These are phyloP conservation scores for Rhinichthys osculus DNA, from an alignment of 2,797 vertebrate species.

Conservation along the genomic window DNA sequence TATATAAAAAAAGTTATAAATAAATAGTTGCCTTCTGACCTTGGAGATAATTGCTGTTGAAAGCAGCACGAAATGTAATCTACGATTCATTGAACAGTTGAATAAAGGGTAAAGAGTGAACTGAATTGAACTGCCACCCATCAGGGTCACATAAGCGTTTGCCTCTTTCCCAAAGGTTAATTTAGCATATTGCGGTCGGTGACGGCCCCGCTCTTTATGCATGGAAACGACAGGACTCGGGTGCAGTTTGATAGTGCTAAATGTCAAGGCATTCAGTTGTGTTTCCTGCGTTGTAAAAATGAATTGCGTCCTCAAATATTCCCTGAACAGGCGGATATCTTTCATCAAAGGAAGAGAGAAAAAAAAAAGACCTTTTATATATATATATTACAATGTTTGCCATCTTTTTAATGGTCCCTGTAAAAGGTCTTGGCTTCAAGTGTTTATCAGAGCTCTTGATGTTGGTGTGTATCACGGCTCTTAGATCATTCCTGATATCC, in stretches of 20 bases:
- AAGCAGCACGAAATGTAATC: conserved; percentile 16
- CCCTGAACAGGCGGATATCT: conserved; percentile 16
- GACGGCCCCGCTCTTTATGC: conserved; percentile 37
- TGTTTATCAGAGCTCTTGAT: conserved; percentile 31
- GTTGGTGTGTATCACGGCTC: conserved; percentile 29
- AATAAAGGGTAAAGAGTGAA: conserved; percentile 46
- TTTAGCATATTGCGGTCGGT: conserved; percentile 52
- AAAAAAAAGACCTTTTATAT: neutral
- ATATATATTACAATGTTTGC: neutral
- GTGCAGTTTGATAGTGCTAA: conserved; percentile 34
- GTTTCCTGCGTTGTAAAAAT: conserved; percentile 43
- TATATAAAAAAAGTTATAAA: conserved; percentile 1
- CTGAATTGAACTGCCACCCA: conserved; percentile 36
- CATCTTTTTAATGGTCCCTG: conserved; percentile 9
- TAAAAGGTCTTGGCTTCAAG: conserved; percentile 32
- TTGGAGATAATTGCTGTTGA: conserved; percentile 50
- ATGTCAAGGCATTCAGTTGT: conserved; percentile 51
- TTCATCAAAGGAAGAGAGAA: neutral
- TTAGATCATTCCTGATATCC: conserved; percentile 88
- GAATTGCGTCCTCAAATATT: conserved; percentile 44
- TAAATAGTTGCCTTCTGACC: conserved; percentile 50
- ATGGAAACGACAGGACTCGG: conserved; percentile 19
- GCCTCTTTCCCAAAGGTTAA: conserved; percentile 55
- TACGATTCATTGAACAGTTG: conserved; percentile 29
- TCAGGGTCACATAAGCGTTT: conserved; percentile 42